Conservation (phyloP, 2,113 vertebrate genomes). For the Ovibos moschatus region DNA sequence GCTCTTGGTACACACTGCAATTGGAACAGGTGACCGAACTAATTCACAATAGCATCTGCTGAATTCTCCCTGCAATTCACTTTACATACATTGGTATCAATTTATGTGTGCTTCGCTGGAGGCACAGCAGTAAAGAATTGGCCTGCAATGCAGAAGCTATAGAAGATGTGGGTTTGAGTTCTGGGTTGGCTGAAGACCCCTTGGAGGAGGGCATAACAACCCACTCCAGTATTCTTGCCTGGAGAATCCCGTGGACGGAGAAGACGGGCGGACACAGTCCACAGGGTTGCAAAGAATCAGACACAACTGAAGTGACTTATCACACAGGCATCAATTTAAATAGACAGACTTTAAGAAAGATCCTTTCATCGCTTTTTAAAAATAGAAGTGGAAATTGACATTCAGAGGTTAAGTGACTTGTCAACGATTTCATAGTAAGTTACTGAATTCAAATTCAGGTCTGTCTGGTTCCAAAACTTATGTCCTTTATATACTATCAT, state of each 20-base stretch:
- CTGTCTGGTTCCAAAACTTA: not conserved
- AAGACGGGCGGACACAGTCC: not conserved
- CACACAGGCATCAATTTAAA: not conserved
- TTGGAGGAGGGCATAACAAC: not conserved
- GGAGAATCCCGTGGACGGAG: not conserved
- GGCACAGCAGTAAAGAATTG: not conserved
- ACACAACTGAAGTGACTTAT: not conserved
- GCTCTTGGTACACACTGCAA: not conserved
- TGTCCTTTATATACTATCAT: not conserved
- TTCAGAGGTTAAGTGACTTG: not conserved
- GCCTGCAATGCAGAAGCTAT: not conserved
- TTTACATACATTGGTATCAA: not conserved
- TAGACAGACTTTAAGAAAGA: not conserved
- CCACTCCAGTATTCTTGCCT: not conserved
- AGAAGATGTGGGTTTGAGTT: not conserved
- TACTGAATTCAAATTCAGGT: not conserved
- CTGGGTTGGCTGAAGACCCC: not conserved
- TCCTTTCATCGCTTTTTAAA: not conserved
- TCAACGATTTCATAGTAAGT: not conserved
- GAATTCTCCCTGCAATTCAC: not conserved
- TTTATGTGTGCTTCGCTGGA: not conserved
- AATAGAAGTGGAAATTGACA: not conserved
- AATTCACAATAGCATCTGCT: not conserved
- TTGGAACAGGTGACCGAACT: not conserved
- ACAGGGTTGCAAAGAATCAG: not conserved